Conservation (phyloP, 2,113 vertebrate species). For the Macaca mulatta region DNA sequence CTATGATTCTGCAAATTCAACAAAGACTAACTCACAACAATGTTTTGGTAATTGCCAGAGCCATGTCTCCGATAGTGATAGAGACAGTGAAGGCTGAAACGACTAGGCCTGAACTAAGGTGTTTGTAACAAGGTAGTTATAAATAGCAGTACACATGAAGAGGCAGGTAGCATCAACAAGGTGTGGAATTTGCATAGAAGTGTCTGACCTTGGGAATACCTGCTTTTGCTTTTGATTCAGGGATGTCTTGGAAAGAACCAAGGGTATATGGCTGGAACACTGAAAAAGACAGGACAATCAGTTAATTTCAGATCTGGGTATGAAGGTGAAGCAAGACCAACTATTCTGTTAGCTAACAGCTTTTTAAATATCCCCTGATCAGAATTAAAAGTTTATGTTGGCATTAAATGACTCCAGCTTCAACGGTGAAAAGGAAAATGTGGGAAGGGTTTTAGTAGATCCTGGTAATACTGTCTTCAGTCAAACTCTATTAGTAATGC, state of each 20-base stretch:
- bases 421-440: not conserved
- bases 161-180: not conserved
- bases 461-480: not conserved
- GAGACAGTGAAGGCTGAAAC: not conserved
- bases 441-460: not conserved
- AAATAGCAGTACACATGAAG: not conserved
- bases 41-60: not conserved
- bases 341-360: not conserved
- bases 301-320: not conserved
- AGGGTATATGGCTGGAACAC: not conserved
- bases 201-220: not conserved
- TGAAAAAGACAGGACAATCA: not conserved
- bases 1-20: not conserved
- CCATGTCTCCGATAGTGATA: not conserved
- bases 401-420: not conserved
- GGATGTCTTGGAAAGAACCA: not conserved
- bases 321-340: not conserved
- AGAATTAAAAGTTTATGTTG: not conserved
- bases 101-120: not conserved
- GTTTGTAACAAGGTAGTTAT: not conserved
- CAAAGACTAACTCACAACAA: not conserved
- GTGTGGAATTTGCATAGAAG: not conserved
- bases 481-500: not conserved
- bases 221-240: slow-evolving; percentile 31
- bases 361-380: not conserved